Evolutionary conservation across 2,113 vertebrate genomes (phyloP).

Genomic region (Callithrix jacchus): DNA sequence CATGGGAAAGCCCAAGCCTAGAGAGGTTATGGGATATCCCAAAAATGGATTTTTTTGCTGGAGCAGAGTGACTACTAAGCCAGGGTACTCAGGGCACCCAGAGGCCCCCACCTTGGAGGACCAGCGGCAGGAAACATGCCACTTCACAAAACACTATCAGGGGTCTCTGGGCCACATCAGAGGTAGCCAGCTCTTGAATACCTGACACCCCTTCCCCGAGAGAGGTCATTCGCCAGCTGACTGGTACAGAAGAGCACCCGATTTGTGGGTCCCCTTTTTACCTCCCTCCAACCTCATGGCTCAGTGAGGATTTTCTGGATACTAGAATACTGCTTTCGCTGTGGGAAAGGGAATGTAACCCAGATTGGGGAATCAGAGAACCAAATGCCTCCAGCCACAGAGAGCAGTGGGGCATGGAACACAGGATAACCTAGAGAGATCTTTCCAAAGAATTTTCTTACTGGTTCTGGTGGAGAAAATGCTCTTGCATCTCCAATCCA

Average conservation of each 20-base stretch:
- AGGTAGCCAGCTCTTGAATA: too few species aligned
- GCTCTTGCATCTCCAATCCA: too few species aligned
- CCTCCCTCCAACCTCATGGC: not conserved
- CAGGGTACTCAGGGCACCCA: not conserved
- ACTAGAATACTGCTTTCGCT: not conserved
- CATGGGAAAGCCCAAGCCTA: not conserved
- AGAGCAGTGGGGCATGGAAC: not conserved
- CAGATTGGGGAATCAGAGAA: accelerated
- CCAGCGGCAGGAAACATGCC: not conserved
- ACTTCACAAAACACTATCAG: not conserved
- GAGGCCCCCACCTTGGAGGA: not conserved
- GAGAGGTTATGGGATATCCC: not conserved
- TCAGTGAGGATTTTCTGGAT: not conserved
- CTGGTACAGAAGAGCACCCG: not conserved
- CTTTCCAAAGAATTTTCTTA: not conserved
- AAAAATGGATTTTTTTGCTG: not conserved
- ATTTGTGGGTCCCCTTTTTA: not conserved
- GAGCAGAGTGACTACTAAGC: not conserved
- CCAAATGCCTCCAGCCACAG: not conserved
- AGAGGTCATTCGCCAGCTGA: not conserved
- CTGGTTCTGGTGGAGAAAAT: not conserved
- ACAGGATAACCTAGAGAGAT: not conserved
- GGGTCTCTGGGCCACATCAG: too few species aligned
- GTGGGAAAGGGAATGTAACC: not conserved
- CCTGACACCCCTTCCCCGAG: accelerated